Percentiles rank a stretch among this genome's conserved stretches.
Evolutionary conservation across 2,113 vertebrate genomes (phyloP).

Genomic region (Eulemur macaco): DNA sequence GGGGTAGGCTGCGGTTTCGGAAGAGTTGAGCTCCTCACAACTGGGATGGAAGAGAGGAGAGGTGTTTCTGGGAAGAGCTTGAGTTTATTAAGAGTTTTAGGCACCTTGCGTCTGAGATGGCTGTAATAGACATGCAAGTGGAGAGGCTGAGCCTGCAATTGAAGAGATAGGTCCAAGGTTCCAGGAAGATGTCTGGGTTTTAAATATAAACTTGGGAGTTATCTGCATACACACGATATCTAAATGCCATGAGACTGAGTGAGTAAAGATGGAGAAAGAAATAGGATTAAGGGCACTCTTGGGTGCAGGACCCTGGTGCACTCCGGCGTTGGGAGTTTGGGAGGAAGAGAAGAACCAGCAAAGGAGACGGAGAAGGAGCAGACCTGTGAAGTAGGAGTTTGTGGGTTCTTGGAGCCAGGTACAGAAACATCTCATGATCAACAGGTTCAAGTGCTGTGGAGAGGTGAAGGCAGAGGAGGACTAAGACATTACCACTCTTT

Average conservation of each 20-base stretch:
- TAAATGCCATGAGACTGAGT: background rate
- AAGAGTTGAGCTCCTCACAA: background rate
- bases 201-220: background rate
- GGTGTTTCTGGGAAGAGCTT: background rate
- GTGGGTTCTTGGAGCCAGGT: background rate
- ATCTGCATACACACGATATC: background rate
- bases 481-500: background rate
- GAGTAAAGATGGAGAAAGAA: background rate
- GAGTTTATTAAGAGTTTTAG: background rate
- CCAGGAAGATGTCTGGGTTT: background rate
- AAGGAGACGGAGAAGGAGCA: background rate
- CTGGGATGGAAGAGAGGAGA: background rate
- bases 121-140: background rate
- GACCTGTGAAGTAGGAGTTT: rapidly evolving
- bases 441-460: background rate
- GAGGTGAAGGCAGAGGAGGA: background rate
- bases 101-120: background rate
- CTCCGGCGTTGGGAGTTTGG: background rate
- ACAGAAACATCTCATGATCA: background rate
- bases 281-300: background rate
- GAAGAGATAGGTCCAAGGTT: background rate
- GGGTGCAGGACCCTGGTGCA: background rate
- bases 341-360: background rate
- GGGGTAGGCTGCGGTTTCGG: background rate
- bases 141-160: background rate